Evolutionary conservation across 2,797 vertebrate genomes (phyloP).

Genomic region (Gymnothorax reevesii): DNA sequence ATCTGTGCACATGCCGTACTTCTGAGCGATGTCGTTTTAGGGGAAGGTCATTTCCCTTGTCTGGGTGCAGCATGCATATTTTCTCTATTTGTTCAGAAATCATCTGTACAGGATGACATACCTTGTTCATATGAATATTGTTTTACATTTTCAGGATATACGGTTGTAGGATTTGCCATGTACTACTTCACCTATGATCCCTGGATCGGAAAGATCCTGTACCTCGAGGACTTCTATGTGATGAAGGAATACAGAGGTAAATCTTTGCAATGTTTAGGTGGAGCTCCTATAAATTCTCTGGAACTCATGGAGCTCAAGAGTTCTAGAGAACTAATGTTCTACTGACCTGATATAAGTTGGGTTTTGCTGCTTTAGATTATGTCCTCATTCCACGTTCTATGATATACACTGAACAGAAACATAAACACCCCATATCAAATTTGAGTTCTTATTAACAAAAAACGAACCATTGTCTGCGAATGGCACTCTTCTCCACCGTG

Average conservation of each 20-base stretch:
- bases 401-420: no score
- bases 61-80: background rate
- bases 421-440: no score
- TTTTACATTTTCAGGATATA: slow-evolving; percentile 50
- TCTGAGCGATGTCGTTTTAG: background rate
- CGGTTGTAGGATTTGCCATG: slow-evolving; percentile 72
- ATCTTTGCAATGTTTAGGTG: background rate
- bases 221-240: slow-evolving; percentile 80
- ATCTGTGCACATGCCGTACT: background rate
- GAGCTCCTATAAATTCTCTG: no score
- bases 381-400: no score
- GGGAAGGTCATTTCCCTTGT: background rate
- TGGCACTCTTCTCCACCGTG: no score
- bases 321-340: no score
- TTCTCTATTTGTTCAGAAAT: background rate
- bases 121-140: background rate
- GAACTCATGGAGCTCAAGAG: no score
- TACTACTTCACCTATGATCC: slow-evolving; percentile 80
- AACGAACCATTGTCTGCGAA: no score
- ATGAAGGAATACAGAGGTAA: slow-evolving; percentile 69
- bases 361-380: no score
- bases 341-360: no score
- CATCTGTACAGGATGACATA: background rate
- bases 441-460: no score
- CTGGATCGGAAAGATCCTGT: slow-evolving; percentile 76